Conservation (phyloP, 2,888 invertebrate genomes). For the Abrostola triplasia region DNA sequence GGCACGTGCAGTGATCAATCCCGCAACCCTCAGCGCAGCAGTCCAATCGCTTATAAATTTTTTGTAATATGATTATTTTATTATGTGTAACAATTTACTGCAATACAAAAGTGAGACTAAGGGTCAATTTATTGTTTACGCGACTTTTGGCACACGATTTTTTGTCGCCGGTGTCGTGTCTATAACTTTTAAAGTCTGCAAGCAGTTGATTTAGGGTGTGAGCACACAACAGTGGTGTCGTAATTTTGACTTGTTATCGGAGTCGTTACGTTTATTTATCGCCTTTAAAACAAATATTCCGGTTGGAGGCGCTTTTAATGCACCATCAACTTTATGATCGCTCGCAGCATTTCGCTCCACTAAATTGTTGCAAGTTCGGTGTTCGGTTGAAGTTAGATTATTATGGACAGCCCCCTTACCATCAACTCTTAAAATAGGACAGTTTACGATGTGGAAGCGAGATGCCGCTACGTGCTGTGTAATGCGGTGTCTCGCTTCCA, state of each 20-base stretch:
- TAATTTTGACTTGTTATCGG: constrained; percentile 80
- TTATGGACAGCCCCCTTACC: too few relatives aligned
- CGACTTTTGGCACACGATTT: not conserved
- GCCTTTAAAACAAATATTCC: constrained; percentile 67
- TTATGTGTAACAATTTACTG: not conserved
- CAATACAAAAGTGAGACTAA: not conserved
- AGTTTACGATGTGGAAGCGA: too few relatives aligned
- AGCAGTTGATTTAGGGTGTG: constrained; percentile 65
- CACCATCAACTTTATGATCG: constrained; percentile 43
- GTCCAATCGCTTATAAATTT: too few relatives aligned
- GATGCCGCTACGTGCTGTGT: too few relatives aligned
- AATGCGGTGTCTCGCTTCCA: too few relatives aligned
- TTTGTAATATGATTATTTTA: too few relatives aligned
- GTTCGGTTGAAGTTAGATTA: constrained; percentile 10
- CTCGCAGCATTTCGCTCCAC: constrained; percentile 40
- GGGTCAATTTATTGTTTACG: not conserved
- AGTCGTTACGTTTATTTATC: constrained; percentile 74
- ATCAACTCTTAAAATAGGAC: too few relatives aligned
- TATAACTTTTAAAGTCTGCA: constrained; percentile 27
- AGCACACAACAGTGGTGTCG: constrained; percentile 75
- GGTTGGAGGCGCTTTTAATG: constrained; percentile 50
- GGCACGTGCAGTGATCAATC: too few relatives aligned
- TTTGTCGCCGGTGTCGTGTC: constrained; percentile 17
- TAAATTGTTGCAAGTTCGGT: constrained; percentile 40
- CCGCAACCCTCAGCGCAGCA: too few relatives aligned